These are phyloP conservation scores for Cebidichthys violaceus DNA, from an alignment of 2,113 vertebrate species.

Conservation along the genomic window DNA sequence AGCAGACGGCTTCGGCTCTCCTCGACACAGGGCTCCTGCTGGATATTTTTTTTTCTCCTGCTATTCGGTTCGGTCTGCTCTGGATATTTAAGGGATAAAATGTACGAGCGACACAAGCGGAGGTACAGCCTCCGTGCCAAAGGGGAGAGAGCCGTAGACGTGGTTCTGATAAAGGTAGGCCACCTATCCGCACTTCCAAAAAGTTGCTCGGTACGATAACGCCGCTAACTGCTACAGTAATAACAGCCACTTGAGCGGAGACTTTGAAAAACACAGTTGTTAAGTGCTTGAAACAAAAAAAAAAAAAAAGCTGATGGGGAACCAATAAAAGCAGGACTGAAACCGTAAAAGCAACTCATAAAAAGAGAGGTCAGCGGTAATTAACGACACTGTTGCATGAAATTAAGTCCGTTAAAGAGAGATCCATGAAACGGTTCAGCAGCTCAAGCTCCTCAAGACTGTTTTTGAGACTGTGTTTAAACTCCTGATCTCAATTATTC, in stretches of 20 bases:
- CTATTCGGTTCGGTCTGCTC: conserved; percentile 38
- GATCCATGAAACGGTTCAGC: conserved; percentile 14
- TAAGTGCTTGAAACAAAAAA: conserved; percentile 43
- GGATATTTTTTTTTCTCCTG: conserved; percentile 61
- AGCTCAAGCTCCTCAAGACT: background rate
- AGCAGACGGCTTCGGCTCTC: conserved; percentile 70
- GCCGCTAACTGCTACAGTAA: conserved; percentile 19
- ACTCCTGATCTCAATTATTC: conserved; percentile 9
- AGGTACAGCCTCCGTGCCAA: conserved; percentile 95
- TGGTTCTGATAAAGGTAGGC: conserved; percentile 97
- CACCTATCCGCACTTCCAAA: conserved; percentile 30
- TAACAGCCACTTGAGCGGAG: conserved; percentile 35
- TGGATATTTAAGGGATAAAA: conserved; percentile 79
- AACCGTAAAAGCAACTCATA: conserved; percentile 39
- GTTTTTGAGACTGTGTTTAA: conserved; percentile 2
- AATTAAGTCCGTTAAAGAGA: conserved; percentile 3
- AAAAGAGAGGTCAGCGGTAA: conserved; percentile 28
- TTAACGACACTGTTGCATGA: conserved; percentile 20
- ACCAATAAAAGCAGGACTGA: conserved; percentile 35
- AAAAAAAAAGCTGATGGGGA: conserved; percentile 30
- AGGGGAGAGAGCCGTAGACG: conserved; percentile 91
- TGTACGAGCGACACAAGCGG: conserved; percentile 97
- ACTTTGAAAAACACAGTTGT: conserved; percentile 29
- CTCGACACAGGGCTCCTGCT: conserved; percentile 69
- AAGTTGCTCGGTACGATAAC: conserved; percentile 52